Conservation (phyloP, 2,797 vertebrate genomes). For the Darevskia nairensis region DNA sequence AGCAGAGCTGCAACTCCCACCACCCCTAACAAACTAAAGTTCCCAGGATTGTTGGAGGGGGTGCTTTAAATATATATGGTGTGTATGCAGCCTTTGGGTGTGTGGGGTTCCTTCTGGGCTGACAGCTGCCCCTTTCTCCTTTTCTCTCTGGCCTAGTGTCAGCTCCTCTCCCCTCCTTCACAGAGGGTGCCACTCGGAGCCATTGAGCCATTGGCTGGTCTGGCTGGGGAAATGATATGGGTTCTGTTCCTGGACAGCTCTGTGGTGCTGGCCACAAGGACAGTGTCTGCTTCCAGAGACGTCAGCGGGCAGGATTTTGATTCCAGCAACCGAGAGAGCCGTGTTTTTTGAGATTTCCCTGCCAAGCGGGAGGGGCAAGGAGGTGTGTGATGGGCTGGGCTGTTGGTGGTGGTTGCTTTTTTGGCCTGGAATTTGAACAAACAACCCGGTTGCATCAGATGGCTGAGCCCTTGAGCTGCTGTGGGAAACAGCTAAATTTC, state of each 20-base stretch:
- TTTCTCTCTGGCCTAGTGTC: not conserved
- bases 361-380: not conserved
- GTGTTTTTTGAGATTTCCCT: not conserved
- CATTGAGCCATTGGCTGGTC: no score
- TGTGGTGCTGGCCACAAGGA: not conserved
- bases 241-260: slow-evolving; percentile 2
- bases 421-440: slow-evolving; percentile 25
- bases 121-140: not conserved
- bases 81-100: not conserved
- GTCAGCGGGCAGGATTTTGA: not conserved
- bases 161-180: not conserved
- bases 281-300: slow-evolving; percentile 24
- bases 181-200: not conserved
- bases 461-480: not conserved
- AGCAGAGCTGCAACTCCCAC: no score
- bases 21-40: no score
- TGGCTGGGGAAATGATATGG: slow-evolving; percentile 37
- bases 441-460: not conserved
- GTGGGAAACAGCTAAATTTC: not conserved
- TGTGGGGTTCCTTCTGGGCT: not conserved
- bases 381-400: not conserved
- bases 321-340: not conserved
- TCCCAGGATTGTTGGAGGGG: no score
- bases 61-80: no score
- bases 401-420: not conserved